Conservation (phyloP, 1,140 invertebrate species). For the Drosophila melanica region DNA sequence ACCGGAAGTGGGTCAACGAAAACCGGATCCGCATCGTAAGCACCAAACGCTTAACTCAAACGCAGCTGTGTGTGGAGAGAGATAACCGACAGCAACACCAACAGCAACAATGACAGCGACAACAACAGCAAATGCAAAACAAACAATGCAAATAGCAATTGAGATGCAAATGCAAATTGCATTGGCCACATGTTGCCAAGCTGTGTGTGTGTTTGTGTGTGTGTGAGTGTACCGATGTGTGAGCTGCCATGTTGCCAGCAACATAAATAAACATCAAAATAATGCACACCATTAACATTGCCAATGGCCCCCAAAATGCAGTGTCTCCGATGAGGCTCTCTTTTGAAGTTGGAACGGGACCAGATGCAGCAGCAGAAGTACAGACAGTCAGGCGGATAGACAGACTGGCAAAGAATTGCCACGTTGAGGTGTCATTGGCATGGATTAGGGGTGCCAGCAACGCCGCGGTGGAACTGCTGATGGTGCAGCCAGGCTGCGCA, state of each 20-base stretch:
- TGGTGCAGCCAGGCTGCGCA: slow-evolving; percentile 22
- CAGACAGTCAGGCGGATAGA: neutral
- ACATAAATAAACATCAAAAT: slow-evolving; percentile 81
- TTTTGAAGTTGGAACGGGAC: slow-evolving; percentile 7
- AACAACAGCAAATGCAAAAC: slow-evolving; percentile 51
- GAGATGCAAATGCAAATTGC: slow-evolving; percentile 79
- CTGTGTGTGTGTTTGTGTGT: slow-evolving; percentile 11
- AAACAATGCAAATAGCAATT: slow-evolving; percentile 77
- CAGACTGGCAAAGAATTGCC: slow-evolving; percentile 43
- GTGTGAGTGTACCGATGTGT: slow-evolving; percentile 31
- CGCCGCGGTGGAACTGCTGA: neutral
- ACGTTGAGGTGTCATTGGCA: slow-evolving; percentile 62
- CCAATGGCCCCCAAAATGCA: slow-evolving; percentile 76
- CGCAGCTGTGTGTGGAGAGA: slow-evolving; percentile 72
- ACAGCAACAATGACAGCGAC: slow-evolving; percentile 20
- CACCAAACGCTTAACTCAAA: slow-evolving; percentile 49
- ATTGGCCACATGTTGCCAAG: slow-evolving; percentile 67
- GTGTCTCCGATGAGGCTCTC: slow-evolving; percentile 14
- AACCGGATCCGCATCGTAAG: slow-evolving; percentile 67
- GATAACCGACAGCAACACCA: slow-evolving; percentile 49
- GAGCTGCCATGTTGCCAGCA: slow-evolving; percentile 45
- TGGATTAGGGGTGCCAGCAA: slow-evolving; percentile 21
- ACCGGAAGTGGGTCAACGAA: slow-evolving; percentile 80
- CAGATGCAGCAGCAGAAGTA: slow-evolving; percentile 1
- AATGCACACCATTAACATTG: slow-evolving; percentile 80